Evolutionary conservation across 2,113 vertebrate species (phyloP).

Genomic region (Hypanus sabinus): DNA sequence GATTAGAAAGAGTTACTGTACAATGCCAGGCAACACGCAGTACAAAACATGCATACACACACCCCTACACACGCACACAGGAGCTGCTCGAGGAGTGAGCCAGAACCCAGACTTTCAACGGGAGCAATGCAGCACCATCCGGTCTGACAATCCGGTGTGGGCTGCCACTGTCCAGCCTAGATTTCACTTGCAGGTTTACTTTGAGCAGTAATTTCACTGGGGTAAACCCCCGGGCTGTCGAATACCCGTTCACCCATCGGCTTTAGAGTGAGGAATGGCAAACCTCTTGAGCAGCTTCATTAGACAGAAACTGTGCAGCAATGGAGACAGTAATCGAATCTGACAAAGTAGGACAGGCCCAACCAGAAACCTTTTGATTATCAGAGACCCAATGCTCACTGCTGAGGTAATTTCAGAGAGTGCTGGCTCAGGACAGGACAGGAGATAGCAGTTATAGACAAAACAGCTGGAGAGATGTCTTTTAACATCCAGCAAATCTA

Average conservation of each 20-base stretch:
- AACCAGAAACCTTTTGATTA: not conserved
- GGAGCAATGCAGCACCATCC: no score
- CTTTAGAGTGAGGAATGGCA: no score
- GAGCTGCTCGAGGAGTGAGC: slow-evolving; percentile 41
- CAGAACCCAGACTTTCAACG: slow-evolving; percentile 38
- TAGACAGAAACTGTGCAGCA: not conserved
- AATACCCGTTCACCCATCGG: not conserved
- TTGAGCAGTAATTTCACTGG: not conserved
- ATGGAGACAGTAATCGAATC: not conserved
- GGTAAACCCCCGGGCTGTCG: not conserved
- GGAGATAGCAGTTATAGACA: not conserved
- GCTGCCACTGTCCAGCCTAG: not conserved
- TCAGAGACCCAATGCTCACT: not conserved
- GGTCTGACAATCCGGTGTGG: no score
- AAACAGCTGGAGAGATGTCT: not conserved
- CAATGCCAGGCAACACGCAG: slow-evolving; percentile 48
- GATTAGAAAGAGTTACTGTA: slow-evolving; percentile 91
- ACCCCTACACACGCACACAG: slow-evolving; percentile 53
- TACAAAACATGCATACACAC: slow-evolving; percentile 51
- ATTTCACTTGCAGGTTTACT: not conserved
- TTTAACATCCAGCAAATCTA: not conserved
- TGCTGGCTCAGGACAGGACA: not conserved
- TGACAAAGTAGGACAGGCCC: not conserved
- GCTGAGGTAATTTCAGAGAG: not conserved
- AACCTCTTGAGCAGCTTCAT: not conserved